These are phyloP conservation scores for Knipowitschia caucasica DNA, from an alignment of 2,797 vertebrate genomes.

Conservation along the genomic window DNA sequence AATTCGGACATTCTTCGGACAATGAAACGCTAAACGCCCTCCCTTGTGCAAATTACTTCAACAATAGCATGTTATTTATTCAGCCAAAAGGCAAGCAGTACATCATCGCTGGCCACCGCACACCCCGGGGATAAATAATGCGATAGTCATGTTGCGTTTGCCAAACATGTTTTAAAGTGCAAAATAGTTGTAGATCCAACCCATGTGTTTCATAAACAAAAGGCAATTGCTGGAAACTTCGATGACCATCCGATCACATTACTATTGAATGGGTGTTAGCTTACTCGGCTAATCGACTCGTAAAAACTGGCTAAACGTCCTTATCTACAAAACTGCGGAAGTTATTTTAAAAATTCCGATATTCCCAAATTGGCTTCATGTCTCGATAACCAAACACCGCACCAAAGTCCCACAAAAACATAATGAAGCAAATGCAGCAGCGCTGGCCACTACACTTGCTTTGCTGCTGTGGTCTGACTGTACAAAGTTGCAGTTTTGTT, in stretches of 20 bases:
- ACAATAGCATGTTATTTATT: constrained; percentile 29
- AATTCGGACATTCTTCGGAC: constrained; percentile 73
- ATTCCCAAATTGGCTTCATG: constrained; percentile 17
- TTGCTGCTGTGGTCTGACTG: constrained; percentile 36
- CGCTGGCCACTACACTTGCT: constrained; percentile 23
- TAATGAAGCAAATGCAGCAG: constrained; percentile 14
- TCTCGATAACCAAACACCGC: not conserved
- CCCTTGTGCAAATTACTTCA: constrained; percentile 23
- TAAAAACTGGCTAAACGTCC: constrained; percentile 34
- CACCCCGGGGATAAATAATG: constrained; percentile 17
- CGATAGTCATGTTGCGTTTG: constrained; percentile 28
- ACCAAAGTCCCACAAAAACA: constrained; percentile 17
- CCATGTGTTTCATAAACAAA: constrained; percentile 13
- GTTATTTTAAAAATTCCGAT: constrained; percentile 28
- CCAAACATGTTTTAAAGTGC: not conserved
- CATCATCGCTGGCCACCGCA: constrained; percentile 11
- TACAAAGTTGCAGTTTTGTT: constrained; percentile 40
- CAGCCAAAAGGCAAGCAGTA: constrained; percentile 14
- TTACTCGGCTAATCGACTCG: constrained; percentile 53
- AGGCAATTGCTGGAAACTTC: constrained; percentile 2
- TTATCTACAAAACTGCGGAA: constrained; percentile 31
- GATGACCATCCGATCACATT: constrained; percentile 2
- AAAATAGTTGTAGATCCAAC: not conserved
- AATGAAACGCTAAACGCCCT: constrained; percentile 41
- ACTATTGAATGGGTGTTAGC: constrained; percentile 56